These are phyloP conservation scores for Thaleichthys pacificus DNA, from an alignment of 2,797 vertebrate species.

Conservation along the genomic window DNA sequence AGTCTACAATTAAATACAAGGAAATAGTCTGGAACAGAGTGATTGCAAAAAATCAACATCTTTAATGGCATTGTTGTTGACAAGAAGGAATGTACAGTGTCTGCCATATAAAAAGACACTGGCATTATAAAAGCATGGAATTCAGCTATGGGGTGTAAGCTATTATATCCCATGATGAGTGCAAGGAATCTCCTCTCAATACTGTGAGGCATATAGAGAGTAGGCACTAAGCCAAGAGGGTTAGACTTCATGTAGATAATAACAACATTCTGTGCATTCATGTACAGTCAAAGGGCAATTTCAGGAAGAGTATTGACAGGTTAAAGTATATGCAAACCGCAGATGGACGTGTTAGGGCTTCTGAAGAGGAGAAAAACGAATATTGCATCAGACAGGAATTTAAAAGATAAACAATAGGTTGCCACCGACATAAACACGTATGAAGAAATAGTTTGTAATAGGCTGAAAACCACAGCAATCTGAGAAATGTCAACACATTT, in stretches of 20 bases:
- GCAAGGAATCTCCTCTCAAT: slow-evolving; percentile 7
- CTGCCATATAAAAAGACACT: neutral
- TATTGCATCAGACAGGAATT: neutral
- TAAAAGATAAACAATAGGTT: neutral
- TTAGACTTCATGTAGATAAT: too few species aligned
- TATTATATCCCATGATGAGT: slow-evolving; percentile 24
- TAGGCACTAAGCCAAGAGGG: neutral
- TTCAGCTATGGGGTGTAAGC: slow-evolving; percentile 7
- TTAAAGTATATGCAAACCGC: neutral
- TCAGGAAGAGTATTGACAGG: neutral
- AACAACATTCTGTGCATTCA: too few species aligned
- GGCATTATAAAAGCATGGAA: slow-evolving; percentile 14
- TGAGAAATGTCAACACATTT: too few species aligned
- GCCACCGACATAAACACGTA: neutral
- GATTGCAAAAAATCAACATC: neutral
- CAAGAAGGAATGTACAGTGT: slow-evolving; percentile 1
- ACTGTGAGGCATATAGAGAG: neutral
- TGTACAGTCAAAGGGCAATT: neutral
- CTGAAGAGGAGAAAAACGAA: neutral
- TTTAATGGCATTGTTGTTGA: slow-evolving; percentile 5
- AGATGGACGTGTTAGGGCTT: neutral
- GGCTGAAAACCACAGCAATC: neutral
- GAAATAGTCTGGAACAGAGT: neutral
- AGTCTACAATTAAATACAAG: neutral
- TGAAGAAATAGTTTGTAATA: neutral